A percentile compares a stretch with the other conserved stretches of the same genome.
phyloP scores from a whole-genome alignment of 2,797 vertebrate species.

The Taenioides sp. region DNA sequence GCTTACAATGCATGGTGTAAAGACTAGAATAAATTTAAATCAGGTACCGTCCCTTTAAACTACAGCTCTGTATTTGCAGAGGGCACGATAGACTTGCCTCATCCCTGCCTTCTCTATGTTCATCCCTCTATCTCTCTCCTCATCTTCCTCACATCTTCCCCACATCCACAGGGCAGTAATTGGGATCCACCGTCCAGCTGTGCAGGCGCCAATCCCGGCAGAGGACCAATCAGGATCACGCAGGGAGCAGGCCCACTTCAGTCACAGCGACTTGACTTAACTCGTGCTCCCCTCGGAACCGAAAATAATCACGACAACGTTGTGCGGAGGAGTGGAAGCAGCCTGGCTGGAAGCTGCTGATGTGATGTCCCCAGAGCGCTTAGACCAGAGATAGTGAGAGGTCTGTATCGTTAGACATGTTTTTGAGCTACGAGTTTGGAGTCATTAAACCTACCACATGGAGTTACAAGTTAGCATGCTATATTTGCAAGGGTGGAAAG shows the following conservation, averaged over 20 bases:
- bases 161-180: slow-evolving; percentile 64
- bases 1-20: too few species aligned
- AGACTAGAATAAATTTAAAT: too few species aligned
- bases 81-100: neutral
- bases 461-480: neutral
- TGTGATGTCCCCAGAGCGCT: neutral
- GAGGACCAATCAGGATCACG: slow-evolving; percentile 48
- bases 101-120: slow-evolving; percentile 15
- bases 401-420: neutral
- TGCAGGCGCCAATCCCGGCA: slow-evolving; percentile 66
- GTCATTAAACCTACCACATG: slow-evolving; percentile 1
- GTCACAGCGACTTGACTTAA: slow-evolving; percentile 30
- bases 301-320: slow-evolving; percentile 13
- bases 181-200: slow-evolving; percentile 65
- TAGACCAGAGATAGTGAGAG: neutral
- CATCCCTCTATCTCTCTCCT: slow-evolving; percentile 39
- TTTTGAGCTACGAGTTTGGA: neutral
- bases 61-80: neutral
- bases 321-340: slow-evolving; percentile 6
- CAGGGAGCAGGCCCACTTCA: slow-evolving; percentile 32
- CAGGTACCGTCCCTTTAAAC: too few species aligned
- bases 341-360: neutral
- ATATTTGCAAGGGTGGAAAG: too few species aligned
- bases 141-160: slow-evolving; percentile 35
- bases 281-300: neutral